These are phyloP conservation scores for Drosophila affinis DNA, from an alignment of 2,888 invertebrate species.

Conservation along the genomic window DNA sequence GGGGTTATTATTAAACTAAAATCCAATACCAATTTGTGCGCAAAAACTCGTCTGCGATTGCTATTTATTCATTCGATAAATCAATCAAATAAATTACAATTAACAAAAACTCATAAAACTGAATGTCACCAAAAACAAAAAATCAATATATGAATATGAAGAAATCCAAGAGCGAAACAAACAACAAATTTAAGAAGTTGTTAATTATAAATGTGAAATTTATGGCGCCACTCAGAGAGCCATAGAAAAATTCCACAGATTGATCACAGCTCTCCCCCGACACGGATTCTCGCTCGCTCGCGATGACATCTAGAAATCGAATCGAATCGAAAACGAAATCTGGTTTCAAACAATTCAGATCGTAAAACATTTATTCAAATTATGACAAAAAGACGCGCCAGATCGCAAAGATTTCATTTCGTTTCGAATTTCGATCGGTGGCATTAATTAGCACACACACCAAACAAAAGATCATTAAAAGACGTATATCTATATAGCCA, in stretches of 20 bases:
- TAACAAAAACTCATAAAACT: conserved; percentile 76
- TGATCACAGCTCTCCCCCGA: conserved; percentile 57
- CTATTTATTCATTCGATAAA: conserved; percentile 75
- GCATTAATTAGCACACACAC: conserved; percentile 59
- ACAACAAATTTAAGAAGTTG: conserved; percentile 40
- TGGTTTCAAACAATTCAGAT: conserved; percentile 66
- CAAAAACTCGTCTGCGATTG: conserved; percentile 71
- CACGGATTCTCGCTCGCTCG: conserved; percentile 8
- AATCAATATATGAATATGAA: conserved; percentile 33
- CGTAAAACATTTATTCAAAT: conserved; percentile 70
- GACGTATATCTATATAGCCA: conserved; percentile 23
- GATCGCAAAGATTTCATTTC: conserved; percentile 55
- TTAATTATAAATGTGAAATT: conserved; percentile 74
- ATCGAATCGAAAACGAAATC: conserved; percentile 48
- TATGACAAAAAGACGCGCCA: conserved; percentile 43
- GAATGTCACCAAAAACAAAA: conserved; percentile 40
- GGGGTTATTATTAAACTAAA: conserved; percentile 40
- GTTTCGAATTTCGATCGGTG: conserved; percentile 44
- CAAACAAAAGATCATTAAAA: conserved; percentile 41
- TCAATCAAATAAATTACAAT: conserved; percentile 80
- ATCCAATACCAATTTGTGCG: conserved; percentile 53
- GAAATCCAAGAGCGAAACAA: conserved; percentile 33
- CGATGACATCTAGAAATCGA: conserved; percentile 14
- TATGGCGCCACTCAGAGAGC: conserved; percentile 56
- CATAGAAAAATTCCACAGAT: conserved; percentile 62